A percentile compares a stretch with the other conserved stretches of the same genome.
phyloP scores from a whole-genome alignment of 2,888 invertebrate species.

The Euplagia quadripunctaria region DNA sequence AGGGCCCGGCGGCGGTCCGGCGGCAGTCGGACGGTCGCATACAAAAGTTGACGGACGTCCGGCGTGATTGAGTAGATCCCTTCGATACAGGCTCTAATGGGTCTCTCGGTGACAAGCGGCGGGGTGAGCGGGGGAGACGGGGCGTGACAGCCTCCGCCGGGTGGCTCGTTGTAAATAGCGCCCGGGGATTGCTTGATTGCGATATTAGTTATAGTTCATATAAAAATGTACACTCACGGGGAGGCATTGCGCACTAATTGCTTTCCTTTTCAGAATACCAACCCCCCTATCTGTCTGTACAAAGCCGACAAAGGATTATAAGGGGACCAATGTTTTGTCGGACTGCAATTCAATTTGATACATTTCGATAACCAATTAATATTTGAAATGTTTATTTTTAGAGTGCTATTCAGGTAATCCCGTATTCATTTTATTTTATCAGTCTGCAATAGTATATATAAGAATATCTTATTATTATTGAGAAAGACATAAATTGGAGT shows the following conservation, averaged over 20 bases:
- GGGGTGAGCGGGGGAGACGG: conserved; percentile 43
- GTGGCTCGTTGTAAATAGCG: conserved; percentile 67
- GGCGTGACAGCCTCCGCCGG: conserved; percentile 53
- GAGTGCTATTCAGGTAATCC: not conserved
- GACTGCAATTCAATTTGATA: conserved; percentile 22
- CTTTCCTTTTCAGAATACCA: conserved; percentile 21
- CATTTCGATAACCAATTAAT: conserved; percentile 17
- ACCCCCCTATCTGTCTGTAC: conserved; percentile 18
- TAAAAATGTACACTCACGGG: conserved; percentile 21
- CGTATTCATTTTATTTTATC: not conserved
- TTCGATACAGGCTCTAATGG: conserved; percentile 80
- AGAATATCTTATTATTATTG: not conserved
- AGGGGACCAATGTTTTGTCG: conserved; percentile 21
- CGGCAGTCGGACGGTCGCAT: conserved; percentile 57
- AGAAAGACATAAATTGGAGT: not conserved
- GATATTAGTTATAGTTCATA: conserved; percentile 60
- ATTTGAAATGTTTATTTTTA: conserved; percentile 11
- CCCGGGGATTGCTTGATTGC: conserved; percentile 70
- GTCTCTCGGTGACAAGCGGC: conserved; percentile 63
- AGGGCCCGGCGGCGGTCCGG: conserved; percentile 51
- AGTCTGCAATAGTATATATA: not conserved
- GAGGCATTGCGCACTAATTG: conserved; percentile 24
- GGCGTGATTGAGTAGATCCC: conserved; percentile 78
- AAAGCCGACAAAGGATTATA: conserved; percentile 26
- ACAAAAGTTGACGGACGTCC: conserved; percentile 81